Percentiles rank a stretch among this genome's conserved stretches.
Evolutionary conservation across 2,113 vertebrate genomes (phyloP).

Genomic region (Etia nguti): DNA sequence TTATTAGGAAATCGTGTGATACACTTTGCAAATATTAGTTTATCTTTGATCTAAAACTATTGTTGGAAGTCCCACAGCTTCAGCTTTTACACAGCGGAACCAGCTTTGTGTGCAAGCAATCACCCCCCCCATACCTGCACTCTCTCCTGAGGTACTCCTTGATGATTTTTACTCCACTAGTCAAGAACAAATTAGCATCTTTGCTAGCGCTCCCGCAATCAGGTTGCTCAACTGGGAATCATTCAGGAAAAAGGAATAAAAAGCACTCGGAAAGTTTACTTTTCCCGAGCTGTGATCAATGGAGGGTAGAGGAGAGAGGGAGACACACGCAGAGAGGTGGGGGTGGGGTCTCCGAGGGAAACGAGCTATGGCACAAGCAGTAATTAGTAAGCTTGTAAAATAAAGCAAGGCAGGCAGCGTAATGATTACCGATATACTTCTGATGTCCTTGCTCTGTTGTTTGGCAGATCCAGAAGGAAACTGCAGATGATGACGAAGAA

Average conservation of each 20-base stretch:
- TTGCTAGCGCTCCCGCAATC: conserved; percentile 27
- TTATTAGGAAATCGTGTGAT: background rate
- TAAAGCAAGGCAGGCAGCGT: conserved; percentile 23
- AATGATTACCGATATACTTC: conserved; percentile 44
- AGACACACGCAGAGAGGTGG: background rate
- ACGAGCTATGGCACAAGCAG: background rate
- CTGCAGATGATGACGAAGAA: background rate
- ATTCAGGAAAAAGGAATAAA: background rate
- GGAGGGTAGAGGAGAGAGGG: background rate
- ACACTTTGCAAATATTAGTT: background rate
- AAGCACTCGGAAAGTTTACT: conserved; percentile 49
- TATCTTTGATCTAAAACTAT: conserved; percentile 18
- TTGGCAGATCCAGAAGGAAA: conserved; percentile 3
- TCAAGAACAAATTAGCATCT: conserved; percentile 66
- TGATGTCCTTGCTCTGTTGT: conserved; percentile 43
- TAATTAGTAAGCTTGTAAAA: conserved; percentile 58
- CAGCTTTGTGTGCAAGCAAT: background rate
- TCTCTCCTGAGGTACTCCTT: conserved; percentile 11
- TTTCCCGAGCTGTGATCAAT: conserved; percentile 46
- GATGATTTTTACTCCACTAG: conserved; percentile 62
- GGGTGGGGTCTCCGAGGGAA: background rate
- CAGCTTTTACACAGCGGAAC: background rate
- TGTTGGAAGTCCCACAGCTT: conserved; percentile 11
- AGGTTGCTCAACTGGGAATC: conserved; percentile 50
- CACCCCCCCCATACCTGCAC: background rate